Percentiles rank a stretch among this genome's conserved stretches.
Conservation (phyloP, 2,797 vertebrate genomes). For the Enteromius anoplus region DNA sequence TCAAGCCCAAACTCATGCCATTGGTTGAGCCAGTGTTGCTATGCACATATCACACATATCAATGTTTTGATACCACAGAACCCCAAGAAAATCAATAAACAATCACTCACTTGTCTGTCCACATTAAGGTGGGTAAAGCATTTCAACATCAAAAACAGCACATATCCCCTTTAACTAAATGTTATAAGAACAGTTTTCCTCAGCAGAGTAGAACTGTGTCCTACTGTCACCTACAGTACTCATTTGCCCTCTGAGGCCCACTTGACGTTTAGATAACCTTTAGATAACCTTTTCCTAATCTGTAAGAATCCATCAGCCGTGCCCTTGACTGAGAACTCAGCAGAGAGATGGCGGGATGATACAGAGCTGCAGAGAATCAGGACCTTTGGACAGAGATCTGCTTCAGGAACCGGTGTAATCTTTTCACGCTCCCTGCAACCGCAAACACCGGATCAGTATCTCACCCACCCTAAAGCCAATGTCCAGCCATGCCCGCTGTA, state of each 20-base stretch:
- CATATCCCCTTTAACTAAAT: background rate
- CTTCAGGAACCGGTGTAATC: slow-evolving; percentile 43
- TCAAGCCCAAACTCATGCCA: background rate
- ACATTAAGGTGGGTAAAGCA: background rate
- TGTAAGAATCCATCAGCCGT: slow-evolving; percentile 38
- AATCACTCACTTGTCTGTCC: background rate
- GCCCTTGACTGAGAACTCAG: slow-evolving; percentile 41
- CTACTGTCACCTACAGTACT: slow-evolving; percentile 20
- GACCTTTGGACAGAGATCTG: background rate
- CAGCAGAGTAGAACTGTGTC: background rate
- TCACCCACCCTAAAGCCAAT: slow-evolving; percentile 24
- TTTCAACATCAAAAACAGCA: background rate
- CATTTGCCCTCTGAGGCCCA: slow-evolving; percentile 29
- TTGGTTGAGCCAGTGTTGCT: background rate
- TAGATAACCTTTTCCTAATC: slow-evolving; percentile 49
- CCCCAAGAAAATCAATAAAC: background rate
- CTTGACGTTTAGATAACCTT: slow-evolving; percentile 46
- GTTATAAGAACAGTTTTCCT: background rate
- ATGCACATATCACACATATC: background rate
- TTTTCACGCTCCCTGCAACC: slow-evolving; percentile 14
- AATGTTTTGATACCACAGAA: background rate
- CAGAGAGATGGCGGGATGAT: slow-evolving; percentile 33
- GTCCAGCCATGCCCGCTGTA: slow-evolving; percentile 36
- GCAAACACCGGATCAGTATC: slow-evolving; percentile 48
- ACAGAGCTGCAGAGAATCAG: slow-evolving; percentile 26